Evolutionary conservation across 2,113 vertebrate genomes (phyloP).

Genomic region (Neotragus moschatus): DNA sequence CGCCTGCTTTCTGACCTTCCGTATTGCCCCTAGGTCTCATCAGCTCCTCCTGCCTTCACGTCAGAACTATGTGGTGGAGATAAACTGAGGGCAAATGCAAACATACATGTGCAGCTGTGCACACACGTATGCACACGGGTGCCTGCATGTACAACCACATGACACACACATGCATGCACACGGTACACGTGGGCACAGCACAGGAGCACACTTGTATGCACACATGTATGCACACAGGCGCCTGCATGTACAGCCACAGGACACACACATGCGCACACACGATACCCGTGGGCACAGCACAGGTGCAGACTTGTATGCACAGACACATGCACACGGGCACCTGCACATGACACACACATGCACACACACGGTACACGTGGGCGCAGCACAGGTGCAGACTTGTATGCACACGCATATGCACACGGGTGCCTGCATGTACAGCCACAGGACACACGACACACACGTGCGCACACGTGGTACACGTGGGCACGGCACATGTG

Average conservation of each 20-base stretch:
- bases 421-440: no score
- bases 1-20: not conserved
- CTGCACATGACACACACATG: not conserved
- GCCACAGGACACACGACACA: not conserved
- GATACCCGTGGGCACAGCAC: fast-evolving
- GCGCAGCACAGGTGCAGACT: not conserved
- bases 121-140: fast-evolving
- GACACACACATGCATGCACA: fast-evolving
- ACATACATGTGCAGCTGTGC: not conserved
- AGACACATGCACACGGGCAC: no score
- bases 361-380: fast-evolving
- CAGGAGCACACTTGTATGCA: no score
- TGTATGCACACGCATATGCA: no score
- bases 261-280: not conserved
- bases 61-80: not conserved
- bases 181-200: not conserved
- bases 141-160: fast-evolving
- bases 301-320: no score
- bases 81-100: not conserved
- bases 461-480: fast-evolving
- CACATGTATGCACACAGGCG: fast-evolving
- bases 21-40: not conserved
- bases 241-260: not conserved
- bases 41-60: not conserved
- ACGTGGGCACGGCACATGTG: not conserved